These are phyloP conservation scores for Cosmorhoe ocellata DNA, from an alignment of 2,888 invertebrate genomes.

Conservation along the genomic window DNA sequence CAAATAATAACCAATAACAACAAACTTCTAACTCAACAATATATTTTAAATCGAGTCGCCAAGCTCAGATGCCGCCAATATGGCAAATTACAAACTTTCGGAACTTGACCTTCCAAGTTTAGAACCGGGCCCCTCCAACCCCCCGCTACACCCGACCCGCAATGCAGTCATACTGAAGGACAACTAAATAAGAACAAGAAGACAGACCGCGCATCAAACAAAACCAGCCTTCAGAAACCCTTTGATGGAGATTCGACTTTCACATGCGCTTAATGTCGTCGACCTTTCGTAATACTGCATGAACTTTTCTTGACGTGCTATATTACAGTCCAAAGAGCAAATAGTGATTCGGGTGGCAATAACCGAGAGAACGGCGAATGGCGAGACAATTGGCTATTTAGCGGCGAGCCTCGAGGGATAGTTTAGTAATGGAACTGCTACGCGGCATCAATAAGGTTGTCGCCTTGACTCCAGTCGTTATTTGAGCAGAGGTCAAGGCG, in stretches of 20 bases:
- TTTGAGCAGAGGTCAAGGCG: slow-evolving; percentile 63
- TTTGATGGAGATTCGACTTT: slow-evolving; percentile 38
- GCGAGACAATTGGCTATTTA: slow-evolving; percentile 55
- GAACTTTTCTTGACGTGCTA: slow-evolving; percentile 34
- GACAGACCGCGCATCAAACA: slow-evolving; percentile 33
- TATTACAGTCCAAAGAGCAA: slow-evolving; percentile 36
- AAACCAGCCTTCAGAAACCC: slow-evolving; percentile 35
- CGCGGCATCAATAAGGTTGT: slow-evolving; percentile 51
- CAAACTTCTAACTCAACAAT: slow-evolving; percentile 28
- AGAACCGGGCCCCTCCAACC: slow-evolving; percentile 50
- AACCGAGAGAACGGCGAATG: slow-evolving; percentile 38
- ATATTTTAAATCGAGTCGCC: slow-evolving; percentile 46
- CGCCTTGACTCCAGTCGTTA: slow-evolving; percentile 60
- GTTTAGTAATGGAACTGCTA: slow-evolving; percentile 47
- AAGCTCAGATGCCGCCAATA: slow-evolving; percentile 54
- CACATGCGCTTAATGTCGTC: slow-evolving; percentile 37
- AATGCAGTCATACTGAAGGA: slow-evolving; percentile 75
- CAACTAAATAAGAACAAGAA: slow-evolving; percentile 55
- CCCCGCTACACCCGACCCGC: slow-evolving; percentile 60
- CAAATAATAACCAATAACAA: slow-evolving; percentile 20
- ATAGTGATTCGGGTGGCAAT: slow-evolving; percentile 47
- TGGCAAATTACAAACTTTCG: slow-evolving; percentile 60
- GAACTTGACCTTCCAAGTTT: slow-evolving; percentile 76
- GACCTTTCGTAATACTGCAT: slow-evolving; percentile 31
- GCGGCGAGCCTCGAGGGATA: slow-evolving; percentile 40